Base-by-base conservation (phyloP, 2,888 invertebrate species). In the Seira sanloemensis region DNA sequence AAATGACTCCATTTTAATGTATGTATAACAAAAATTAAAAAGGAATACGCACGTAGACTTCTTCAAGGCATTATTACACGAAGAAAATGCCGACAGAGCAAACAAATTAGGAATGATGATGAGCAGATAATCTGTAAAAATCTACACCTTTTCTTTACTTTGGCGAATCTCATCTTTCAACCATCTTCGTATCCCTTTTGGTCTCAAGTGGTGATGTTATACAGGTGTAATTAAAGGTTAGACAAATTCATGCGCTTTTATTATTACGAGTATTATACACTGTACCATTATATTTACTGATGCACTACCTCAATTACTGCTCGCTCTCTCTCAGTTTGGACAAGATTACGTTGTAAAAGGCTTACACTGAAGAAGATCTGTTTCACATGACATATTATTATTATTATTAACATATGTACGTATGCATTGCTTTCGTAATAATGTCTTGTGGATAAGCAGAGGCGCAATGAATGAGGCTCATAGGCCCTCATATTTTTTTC, bases 21-120 rank as follows among this genome's bases (percentile, higher is more conserved):
- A 37, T 37, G 7, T 62, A 62, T 62, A 62, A 62, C 62, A 21
- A 62, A 62, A 62, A 12, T n/a, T n/a, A 62, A 19, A 21, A 2
- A 62, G 23, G 21, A 62, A 19, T n/a, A 62, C 12, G 50, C 50
- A 50, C 4, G 62, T 19, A 62, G 2, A 62, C n/a, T 2, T 62
- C 62, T 62, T 62, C 2, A 62, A 62, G 23, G 62, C 62, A 62
- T 62, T 5, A 62, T 19, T 62, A 62, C 58, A 26, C 19, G 67
- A 12, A 68, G 24, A 23, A 74, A 71, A 77, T 69, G 73, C 82
- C 82, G 82, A 83, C 82, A 83, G 77, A 77, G 73, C 72, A 83
- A 83, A 83, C 82, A 83, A 83, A 83, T 83, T 83, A 83, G 73
- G 67, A 67, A 76, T 77, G 80, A 80, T 80, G 82, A 83, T 83